These are phyloP conservation scores for Galaxias olidus DNA, from an alignment of 2,797 vertebrate species.

Conservation along the genomic window DNA sequence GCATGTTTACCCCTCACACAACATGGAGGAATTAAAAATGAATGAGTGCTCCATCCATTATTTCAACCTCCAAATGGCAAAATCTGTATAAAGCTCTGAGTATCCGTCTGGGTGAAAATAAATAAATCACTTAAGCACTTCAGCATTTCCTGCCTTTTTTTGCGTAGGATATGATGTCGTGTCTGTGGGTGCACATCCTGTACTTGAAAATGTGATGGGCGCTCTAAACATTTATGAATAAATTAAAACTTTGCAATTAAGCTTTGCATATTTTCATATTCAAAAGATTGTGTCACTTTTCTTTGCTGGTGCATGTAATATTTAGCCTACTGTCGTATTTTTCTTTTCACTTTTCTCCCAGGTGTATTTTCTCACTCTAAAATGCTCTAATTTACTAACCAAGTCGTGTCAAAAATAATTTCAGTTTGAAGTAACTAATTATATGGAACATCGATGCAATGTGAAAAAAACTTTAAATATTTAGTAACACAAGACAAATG, in stretches of 20 bases:
- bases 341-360: conserved; percentile 82
- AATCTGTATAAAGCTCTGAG: conserved; percentile 80
- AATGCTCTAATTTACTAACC: conserved; percentile 93
- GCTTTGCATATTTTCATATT: conserved; percentile 86
- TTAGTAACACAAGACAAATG: conserved; percentile 94
- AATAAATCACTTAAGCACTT: conserved; percentile 86
- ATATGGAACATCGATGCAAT: conserved; percentile 94
- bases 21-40: conserved; percentile 84
- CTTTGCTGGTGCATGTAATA: conserved; percentile 87
- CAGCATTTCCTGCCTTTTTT: conserved; percentile 75
- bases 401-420: conserved; percentile 96
- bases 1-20: conserved; percentile 84
- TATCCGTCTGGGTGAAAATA: conserved; percentile 83
- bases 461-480: conserved; percentile 97
- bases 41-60: conserved; percentile 83
- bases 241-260: conserved; percentile 74
- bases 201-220: conserved; percentile 63
- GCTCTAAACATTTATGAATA: conserved; percentile 76
- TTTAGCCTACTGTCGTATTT: conserved; percentile 87
- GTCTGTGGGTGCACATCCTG: conserved; percentile 64
- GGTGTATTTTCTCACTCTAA: conserved; percentile 88
- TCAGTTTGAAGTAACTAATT: conserved; percentile 95
- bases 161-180: conserved; percentile 52
- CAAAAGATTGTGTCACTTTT: conserved; percentile 96
- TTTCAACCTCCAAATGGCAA: conserved; percentile 84